Base-by-base conservation (phyloP, 2,113 vertebrate genomes). In the Chamaetylas fuelleborni region DNA sequence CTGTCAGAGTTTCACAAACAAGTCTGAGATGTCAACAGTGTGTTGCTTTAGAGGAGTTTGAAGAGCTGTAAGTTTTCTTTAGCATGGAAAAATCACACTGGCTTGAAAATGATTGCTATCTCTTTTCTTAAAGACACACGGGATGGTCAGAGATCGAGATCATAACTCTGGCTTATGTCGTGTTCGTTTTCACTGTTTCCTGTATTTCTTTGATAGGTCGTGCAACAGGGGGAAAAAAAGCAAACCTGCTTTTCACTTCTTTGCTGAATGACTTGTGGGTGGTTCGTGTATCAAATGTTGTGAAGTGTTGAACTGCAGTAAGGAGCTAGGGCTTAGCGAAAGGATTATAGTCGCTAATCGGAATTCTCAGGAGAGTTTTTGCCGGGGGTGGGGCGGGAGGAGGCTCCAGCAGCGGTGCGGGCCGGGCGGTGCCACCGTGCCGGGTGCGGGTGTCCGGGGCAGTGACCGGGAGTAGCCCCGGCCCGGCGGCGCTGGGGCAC, bases 401-500 rank as follows among this genome's bases (percentile, higher is more conserved):
- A 47, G 54, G 12, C 14, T 17, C 31, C 5, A 3, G 53, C 20
- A 31, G 71, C 5, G 13, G 12, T 42, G 82, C 9, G 9, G 56
- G 31, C 19, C 19, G 24, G 34, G 45, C 20, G 13, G 38, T 53
- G 33, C 38, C 2, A 47, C 57, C 6, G 36, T 12, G 24, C 33
- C 2, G 25, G 24, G 11, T 17, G 28, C 9, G 9, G 9, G n/a
- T 36, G 51, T 26, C 26, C 2, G 18, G 4, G 97, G 95, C 97
- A 90, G 51, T 98, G 98, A 96, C 96, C 31, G 92, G 17, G n/a
- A 97, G 97, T 98, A 97, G 98, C 97, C 97, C n/a, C 13, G 28
- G 53, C 13, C 33, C 9, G 13, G 28, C 3, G 10, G 98, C 96
- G 96, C 29, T 42, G 96, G 98, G 97, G 97, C 97, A 92, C 56